Evolutionary conservation across 2,888 invertebrate species (phyloP).

Genomic region (Euphydryas editha): DNA sequence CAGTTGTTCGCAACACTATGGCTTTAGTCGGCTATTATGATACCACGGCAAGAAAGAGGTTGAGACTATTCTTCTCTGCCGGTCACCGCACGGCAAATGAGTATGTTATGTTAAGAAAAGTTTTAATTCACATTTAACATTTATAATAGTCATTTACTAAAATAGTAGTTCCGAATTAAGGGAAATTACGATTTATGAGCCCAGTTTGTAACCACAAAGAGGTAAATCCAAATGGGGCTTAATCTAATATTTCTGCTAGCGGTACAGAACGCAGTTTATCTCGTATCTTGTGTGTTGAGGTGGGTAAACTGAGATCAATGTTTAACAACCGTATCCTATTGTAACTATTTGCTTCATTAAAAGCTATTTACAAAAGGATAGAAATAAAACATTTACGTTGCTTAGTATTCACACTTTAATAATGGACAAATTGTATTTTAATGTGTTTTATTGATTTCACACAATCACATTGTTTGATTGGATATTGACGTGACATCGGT

Average conservation of each 20-base stretch:
- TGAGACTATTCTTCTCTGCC: no score
- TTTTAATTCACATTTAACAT: neutral
- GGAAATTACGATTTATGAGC: neutral
- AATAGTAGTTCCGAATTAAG: neutral
- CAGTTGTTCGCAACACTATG: no score
- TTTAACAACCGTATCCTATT: constrained; percentile 26
- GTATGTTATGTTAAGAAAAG: no score
- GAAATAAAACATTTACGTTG: neutral
- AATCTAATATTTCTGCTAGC: constrained; percentile 14
- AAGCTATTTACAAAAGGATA: constrained; percentile 10
- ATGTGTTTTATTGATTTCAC: no score
- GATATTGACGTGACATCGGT: no score
- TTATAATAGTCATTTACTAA: neutral
- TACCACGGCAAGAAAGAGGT: no score
- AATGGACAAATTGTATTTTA: no score
- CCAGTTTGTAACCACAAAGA: constrained; percentile 18
- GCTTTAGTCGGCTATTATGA: no score
- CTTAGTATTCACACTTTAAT: no score
- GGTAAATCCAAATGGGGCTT: constrained; percentile 14
- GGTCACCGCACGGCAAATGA: no score
- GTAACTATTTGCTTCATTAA: constrained; percentile 18
- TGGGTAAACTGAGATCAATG: constrained; percentile 18
- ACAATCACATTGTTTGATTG: neutral
- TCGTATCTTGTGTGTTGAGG: constrained; percentile 34
- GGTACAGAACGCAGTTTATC: constrained; percentile 20